Base-by-base conservation (phyloP, 2,888 invertebrate genomes). In the Acheta domesticus region DNA sequence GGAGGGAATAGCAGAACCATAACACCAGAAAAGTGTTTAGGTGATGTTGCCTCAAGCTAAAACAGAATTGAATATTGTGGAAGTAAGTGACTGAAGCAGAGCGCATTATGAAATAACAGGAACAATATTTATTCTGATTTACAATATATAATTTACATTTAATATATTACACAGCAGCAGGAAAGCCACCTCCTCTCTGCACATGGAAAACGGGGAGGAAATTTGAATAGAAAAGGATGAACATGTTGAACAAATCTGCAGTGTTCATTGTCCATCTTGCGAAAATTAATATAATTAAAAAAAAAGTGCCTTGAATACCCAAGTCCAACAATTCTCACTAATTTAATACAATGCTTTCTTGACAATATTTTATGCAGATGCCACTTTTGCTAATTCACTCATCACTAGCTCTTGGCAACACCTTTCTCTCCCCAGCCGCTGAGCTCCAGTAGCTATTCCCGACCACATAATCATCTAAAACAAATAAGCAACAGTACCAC, bases 381-480 rank as follows among this genome's bases (percentile, higher is more conserved):
- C n/a, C 62, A 62, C 62, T 62, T 73, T 78, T 50, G n/a, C 14
- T 75, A 20, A 49, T 49, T 74, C 48, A 49, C 23, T 19, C 62
- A 76, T 76, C n/a, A 36, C 23, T 19, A 48, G 14, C 48, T 74
- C 20, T 73, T 48, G 48, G 12, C 50, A 74, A 19, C 49, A 50
- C 20, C 16, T 75, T 76, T 79, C 79, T 75, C 79, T 79, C 79
- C 79, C 75, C 79, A n/a, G 76, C 23, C 2, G 79, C 75, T 75
- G 79, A 76, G 21, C 79, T 79, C 79, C 79, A 79, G 79, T 79
- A 79, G 76, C 36, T 76, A 79, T 50, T 76, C 75, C 79, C 79
- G 76, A 79, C 20, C 79, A 79, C 76, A 79, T 79, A 79, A 79
- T 79, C 79, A 79, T 79, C 79, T 79, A 79, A 79, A 79, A 79